Evolutionary conservation across 2,888 invertebrate species (phyloP), one percentile per base, ranked within the genome.

Genomic region (Drosophila testacea): DNA sequence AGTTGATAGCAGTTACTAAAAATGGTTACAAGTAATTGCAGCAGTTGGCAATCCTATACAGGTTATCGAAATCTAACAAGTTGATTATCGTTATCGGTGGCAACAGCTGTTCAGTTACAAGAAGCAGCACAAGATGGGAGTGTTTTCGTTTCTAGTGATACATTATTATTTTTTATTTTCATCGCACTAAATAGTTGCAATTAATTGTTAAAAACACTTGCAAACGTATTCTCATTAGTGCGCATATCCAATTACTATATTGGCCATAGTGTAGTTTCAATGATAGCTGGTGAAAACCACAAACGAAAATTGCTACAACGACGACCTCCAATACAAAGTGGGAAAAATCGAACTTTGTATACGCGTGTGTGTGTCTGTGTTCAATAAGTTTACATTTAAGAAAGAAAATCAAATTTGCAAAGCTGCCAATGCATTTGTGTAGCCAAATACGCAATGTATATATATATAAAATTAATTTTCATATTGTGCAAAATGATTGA

Each of bases 301-400:
- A 48, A 73, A 59, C 27, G 61, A 77, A 88, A 79, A 79, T 69
- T 65, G 36, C 66, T 54, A 80, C 78, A 79, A 76, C 74, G 75
- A 83, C 82, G 78, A 83, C 81, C 73, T 79, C 76, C 73, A 70
- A 75, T 65, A 74, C 84, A 79, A 83, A 86, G 81, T 88, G 83
- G 85, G 88, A 89, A 89, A 89, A 86, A 86, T 86, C 85, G 85
- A 86, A 89, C 83, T 80, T 68, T 71, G 75, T 73, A 69, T 66
- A 69, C 48, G 77, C 28, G 51, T 67, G 74, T 71, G 72, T 69
- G 73, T 64, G 75, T 63, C 47, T 56, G 66, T 56, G 65, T 68
- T 62, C 65, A 73, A 81, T 83, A 79, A 81, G 73, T 79, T 75
- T 47, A 71, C 72, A 69, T 59, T 39, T 16, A 65, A 48, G 38